phyloP scores from a whole-genome alignment of 2,888 invertebrate genomes.

The Andrena fulva region DNA sequence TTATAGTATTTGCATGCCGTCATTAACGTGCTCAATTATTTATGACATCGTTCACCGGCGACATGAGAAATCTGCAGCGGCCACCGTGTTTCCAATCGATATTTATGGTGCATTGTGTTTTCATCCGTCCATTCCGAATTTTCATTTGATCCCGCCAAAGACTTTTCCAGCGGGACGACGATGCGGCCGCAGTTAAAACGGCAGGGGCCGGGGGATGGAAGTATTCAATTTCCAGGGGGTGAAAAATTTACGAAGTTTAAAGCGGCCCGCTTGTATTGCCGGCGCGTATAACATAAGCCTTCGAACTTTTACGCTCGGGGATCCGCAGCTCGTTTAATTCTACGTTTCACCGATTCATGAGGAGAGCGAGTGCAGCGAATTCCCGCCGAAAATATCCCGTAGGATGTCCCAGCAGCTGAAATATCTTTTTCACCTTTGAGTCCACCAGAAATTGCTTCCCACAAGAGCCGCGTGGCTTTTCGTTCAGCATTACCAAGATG shows the following conservation, averaged over 20 bases:
- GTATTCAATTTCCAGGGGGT: constrained; percentile 53
- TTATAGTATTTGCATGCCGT: constrained; percentile 38
- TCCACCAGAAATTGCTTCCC: too few relatives aligned
- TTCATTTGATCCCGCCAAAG: constrained; percentile 35
- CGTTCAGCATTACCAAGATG: too few relatives aligned
- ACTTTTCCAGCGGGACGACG: constrained; percentile 9
- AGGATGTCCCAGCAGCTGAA: too few relatives aligned
- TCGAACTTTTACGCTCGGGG: constrained; percentile 22
- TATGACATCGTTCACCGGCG: constrained; percentile 9
- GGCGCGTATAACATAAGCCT: constrained; percentile 29
- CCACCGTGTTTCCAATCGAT: constrained; percentile 7
- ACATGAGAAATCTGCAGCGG: background rate
- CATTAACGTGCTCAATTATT: constrained; percentile 43
- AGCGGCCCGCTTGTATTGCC: constrained; percentile 29
- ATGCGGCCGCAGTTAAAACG: background rate
- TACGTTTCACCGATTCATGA: constrained; percentile 6
- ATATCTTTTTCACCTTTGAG: too few relatives aligned
- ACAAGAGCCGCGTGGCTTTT: too few relatives aligned
- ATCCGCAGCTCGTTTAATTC: constrained; percentile 32
- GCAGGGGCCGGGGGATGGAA: background rate
- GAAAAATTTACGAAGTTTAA: constrained; percentile 61
- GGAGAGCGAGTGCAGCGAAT: constrained; percentile 8
- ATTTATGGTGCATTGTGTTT: constrained; percentile 22
- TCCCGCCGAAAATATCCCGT: background rate
- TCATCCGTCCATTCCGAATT: constrained; percentile 19